Evolutionary conservation across 92 coral and sea anemone genomes (phyloP).

Genomic region (Paragorgia papillata): DNA sequence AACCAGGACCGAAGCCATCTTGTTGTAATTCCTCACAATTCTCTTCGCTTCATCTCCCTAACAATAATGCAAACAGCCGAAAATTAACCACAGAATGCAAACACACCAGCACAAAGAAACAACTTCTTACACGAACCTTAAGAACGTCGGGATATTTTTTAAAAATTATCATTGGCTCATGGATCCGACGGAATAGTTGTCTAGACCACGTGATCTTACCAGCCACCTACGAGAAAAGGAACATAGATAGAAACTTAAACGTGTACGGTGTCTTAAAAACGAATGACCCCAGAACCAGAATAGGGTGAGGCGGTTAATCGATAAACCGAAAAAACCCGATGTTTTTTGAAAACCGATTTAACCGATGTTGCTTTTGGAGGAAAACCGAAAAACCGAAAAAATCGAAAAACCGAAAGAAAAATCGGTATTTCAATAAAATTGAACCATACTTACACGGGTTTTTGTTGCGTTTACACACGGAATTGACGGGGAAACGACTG

Average conservation of each 20-base stretch:
- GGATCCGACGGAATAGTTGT: conserved; percentile 93
- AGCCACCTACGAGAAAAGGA: conserved; percentile 67
- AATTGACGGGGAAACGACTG: no score
- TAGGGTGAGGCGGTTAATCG: no score
- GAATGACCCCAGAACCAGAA: no score
- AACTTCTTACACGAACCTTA: conserved; percentile 57
- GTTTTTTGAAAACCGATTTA: no score
- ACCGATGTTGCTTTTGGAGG: no score
- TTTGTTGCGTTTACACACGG: no score
- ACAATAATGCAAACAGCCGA: background rate
- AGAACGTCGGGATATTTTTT: conserved; percentile 80
- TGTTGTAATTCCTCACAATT: conserved; percentile 86
- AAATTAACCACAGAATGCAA: background rate
- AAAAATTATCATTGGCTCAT: conserved; percentile 92
- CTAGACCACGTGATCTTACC: conserved; percentile 98
- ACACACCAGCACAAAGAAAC: background rate
- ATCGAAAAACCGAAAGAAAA: no score
- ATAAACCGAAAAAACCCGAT: no score
- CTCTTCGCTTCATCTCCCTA: conserved; percentile 97
- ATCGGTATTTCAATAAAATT: no score
- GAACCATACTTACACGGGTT: no score
- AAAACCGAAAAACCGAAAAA: no score
- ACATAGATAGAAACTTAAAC: background rate
- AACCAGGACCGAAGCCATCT: conserved; percentile 94
- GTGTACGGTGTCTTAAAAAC: no score